Evolutionary conservation across 2,888 invertebrate genomes (phyloP).

Genomic region (Entomobrya proxima): DNA sequence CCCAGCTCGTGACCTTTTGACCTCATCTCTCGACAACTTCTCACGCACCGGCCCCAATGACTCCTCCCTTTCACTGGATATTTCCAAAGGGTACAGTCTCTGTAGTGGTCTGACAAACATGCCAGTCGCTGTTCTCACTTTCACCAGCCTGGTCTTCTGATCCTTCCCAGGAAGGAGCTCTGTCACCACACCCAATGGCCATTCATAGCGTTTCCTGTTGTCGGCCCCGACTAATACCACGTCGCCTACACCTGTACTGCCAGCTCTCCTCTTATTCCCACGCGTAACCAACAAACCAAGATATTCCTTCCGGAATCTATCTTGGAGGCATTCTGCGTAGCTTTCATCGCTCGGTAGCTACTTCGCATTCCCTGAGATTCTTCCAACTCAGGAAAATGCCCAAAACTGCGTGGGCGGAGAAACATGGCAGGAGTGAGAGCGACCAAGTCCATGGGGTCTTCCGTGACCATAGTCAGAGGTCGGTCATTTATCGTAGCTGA

Average conservation of each 20-base stretch:
- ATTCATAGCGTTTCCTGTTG: not conserved
- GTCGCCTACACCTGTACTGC: not conserved
- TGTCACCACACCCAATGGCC: not conserved
- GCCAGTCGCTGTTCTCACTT: not conserved
- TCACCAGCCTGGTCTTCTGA: not conserved
- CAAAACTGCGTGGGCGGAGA: not conserved
- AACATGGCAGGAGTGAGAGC: not conserved
- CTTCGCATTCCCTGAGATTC: not conserved
- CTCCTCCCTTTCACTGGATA: not conserved
- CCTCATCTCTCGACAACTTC: too few relatives aligned
- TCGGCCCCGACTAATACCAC: not conserved
- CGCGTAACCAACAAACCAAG: not conserved
- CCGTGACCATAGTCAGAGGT: not conserved
- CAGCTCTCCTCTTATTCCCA: not conserved
- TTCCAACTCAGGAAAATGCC: not conserved
- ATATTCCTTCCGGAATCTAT: not conserved
- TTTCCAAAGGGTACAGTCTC: constrained; percentile 4
- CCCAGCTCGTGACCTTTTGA: not conserved
- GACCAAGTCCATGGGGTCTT: not conserved
- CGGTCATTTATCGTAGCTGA: not conserved
- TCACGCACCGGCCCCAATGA: not conserved
- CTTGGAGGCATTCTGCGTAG: not conserved
- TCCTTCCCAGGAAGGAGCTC: constrained; percentile 19
- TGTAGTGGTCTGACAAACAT: not conserved
- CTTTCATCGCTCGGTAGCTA: not conserved